Conservation (phyloP, 2,888 invertebrate genomes). For the Callimorpha dominula region DNA sequence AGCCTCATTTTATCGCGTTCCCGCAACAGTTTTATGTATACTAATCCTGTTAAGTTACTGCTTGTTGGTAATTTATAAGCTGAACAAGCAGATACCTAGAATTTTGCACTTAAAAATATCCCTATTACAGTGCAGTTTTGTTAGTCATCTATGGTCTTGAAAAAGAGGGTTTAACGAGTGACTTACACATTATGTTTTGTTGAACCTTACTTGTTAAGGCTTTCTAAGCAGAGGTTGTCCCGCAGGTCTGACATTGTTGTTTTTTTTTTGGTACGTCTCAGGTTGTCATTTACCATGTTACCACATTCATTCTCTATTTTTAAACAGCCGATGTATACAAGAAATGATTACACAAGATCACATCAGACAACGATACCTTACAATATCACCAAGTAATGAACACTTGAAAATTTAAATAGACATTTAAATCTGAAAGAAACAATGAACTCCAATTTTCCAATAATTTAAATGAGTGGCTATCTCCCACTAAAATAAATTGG, state of each 20-base stretch:
- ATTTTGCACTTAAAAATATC: conserved; percentile 3
- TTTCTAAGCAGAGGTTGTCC: no score
- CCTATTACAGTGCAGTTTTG: neutral
- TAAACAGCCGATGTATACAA: no score
- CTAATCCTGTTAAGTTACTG: conserved; percentile 58
- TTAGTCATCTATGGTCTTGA: neutral
- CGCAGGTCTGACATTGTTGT: no score
- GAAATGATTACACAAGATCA: no score
- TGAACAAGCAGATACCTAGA: conserved; percentile 14
- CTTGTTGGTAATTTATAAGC: conserved; percentile 32
- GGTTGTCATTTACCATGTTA: no score
- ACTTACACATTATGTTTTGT: no score
- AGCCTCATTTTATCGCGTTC: conserved; percentile 53
- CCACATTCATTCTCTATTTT: no score
- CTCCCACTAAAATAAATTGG: conserved; percentile 50
- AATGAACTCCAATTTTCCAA: conserved; percentile 43
- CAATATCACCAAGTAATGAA: neutral
- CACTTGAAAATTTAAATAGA: neutral
- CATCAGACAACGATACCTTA: neutral
- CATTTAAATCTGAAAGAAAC: conserved; percentile 36
- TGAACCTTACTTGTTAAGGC: no score
- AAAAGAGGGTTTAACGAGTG: no score
- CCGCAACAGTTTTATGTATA: conserved; percentile 59
- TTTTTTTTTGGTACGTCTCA: no score
- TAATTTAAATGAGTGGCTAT: conserved; percentile 43